A percentile compares a stretch with the other conserved stretches of the same genome.
These are phyloP conservation scores for Phataginus tricuspis DNA, from an alignment of 2,797 vertebrate species.

Conservation along the genomic window DNA sequence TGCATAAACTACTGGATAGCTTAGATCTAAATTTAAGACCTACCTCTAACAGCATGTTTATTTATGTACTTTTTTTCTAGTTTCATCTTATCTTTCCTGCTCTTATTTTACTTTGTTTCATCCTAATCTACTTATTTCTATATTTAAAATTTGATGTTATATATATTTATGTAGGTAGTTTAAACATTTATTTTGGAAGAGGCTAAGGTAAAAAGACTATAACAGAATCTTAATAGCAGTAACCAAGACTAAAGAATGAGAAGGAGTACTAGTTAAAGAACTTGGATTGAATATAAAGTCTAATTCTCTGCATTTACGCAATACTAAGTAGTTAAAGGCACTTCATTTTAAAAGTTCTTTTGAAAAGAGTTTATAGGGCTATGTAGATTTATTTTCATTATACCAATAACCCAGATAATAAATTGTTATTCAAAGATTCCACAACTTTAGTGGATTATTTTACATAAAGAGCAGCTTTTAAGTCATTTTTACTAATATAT, in stretches of 20 bases:
- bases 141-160: background rate
- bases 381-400: constrained; percentile 32
- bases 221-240: constrained; percentile 10
- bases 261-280: constrained; percentile 11
- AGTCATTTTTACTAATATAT: background rate
- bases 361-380: background rate
- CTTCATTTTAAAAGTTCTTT: constrained; percentile 41
- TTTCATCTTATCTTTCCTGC: background rate
- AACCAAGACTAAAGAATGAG: background rate
- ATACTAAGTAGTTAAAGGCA: background rate
- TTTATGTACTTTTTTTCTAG: background rate
- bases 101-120: constrained; percentile 17
- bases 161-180: background rate
- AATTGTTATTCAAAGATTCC: background rate
- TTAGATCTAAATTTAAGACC: background rate
- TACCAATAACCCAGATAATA: background rate
- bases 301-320: background rate
- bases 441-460: background rate
- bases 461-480: background rate
- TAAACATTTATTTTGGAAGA: background rate
- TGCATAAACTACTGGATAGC: background rate
- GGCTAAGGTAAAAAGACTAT: background rate
- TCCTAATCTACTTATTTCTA: background rate
- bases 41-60: background rate
- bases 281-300: background rate